These are phyloP conservation scores for Aleiodes leptofemur DNA, from an alignment of 2,888 invertebrate genomes.

Conservation along the genomic window DNA sequence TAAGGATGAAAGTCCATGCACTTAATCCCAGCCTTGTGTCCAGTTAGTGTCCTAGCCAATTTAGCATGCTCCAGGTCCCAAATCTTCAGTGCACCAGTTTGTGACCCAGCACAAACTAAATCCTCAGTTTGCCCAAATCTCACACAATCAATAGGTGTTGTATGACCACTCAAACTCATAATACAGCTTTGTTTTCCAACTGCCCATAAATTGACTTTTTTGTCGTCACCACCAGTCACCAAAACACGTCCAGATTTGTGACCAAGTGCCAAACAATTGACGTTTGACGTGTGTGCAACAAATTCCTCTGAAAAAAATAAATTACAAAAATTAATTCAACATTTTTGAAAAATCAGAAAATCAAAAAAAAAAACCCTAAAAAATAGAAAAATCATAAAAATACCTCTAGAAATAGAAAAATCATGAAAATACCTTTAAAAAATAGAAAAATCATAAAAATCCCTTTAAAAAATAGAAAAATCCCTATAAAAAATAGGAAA, in stretches of 20 bases:
- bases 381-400: too few relatives aligned
- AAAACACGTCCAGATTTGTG: slow-evolving; percentile 94
- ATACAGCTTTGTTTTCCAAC: slow-evolving; percentile 96
- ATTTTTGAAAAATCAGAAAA: too few relatives aligned
- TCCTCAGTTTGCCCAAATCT: slow-evolving; percentile 96
- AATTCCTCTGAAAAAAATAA: slow-evolving; percentile 85
- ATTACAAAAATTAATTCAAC: slow-evolving; percentile 8
- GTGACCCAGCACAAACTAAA: slow-evolving; percentile 95
- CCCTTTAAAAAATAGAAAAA: too few relatives aligned
- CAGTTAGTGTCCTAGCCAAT: slow-evolving; percentile 91
- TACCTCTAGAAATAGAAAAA: too few relatives aligned
- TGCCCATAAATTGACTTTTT: slow-evolving; percentile 98
- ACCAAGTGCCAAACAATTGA: slow-evolving; percentile 92
- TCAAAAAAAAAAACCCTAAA: too few relatives aligned
- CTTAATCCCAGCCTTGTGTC: slow-evolving; percentile 89
- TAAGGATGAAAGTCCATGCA: slow-evolving; percentile 97
- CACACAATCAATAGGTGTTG: slow-evolving; percentile 95
- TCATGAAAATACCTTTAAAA: too few relatives aligned
- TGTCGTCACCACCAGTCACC: slow-evolving; percentile 97
- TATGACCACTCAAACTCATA: slow-evolving; percentile 96
- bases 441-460: too few relatives aligned
- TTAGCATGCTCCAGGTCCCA: slow-evolving; percentile 98
- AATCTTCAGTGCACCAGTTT: slow-evolving; percentile 94
- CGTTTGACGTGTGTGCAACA: slow-evolving; percentile 90
- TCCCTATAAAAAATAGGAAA: too few relatives aligned